Base-by-base conservation (phyloP, 2,888 invertebrate species). In the Lasioglossum malachurum region DNA sequence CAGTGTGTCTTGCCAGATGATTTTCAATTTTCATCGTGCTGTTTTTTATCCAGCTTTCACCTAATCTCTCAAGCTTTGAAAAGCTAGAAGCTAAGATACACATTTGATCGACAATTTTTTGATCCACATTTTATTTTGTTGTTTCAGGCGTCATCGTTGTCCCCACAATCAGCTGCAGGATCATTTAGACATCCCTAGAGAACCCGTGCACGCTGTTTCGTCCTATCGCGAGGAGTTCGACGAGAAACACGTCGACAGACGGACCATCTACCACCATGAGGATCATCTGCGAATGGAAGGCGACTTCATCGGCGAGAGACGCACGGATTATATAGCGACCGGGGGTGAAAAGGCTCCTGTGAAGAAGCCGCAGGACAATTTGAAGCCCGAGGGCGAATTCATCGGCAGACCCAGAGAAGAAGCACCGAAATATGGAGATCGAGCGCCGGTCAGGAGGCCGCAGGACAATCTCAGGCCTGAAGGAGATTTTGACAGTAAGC, bases 91-190 rank as follows among this genome's bases (percentile, higher is more conserved):
- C 38, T 38, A 38, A 38, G 8, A 8, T 8, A 7, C 7, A 38
- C 7, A 8, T 38, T 38, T 38, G 38, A 38, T 38, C 38, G 0
- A 35, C 35, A 35, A 31, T 35, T 35, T 35, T 35, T 35, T 3
- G 35, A 35, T 49, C 7, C 23, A 73, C 23, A 35, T 4, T 23
- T 71, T 12, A 4, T 53, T 38, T 23, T 5, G 10, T 5, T 7
- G 5, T 96, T 96, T 1, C 95, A 98, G 98, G 95, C 98, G 98
- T 91, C 98, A 98, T 96, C 97, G 97, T 93, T 98, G 98, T 95
- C 97, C 97, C 91, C 98, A 98, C 96, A 97, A 96, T 93, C 91
- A 93, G 3, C 93, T 93, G 16, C 92, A 94, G 80, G 95, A 95
- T 53, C 94, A 94, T 76, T 83, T 95, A 27, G 94, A 95, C 44